phyloP scores from a whole-genome alignment of 2,797 vertebrate species.

The Gymnopithys bicolor region DNA sequence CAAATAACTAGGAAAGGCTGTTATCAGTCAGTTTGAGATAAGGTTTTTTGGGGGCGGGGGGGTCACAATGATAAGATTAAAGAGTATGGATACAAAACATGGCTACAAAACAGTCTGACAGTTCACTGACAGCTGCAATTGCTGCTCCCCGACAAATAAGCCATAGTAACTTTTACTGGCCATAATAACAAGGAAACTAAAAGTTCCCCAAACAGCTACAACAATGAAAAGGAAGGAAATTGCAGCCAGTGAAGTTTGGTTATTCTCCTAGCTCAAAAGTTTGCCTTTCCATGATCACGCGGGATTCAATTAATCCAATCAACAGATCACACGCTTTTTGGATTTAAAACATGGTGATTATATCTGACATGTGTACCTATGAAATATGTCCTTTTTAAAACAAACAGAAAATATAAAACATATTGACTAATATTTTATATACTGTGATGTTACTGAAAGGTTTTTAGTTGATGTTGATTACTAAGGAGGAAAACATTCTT shows the following conservation, averaged over 20 bases:
- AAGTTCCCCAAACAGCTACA: neutral
- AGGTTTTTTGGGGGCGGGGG: neutral
- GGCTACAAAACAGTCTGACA: neutral
- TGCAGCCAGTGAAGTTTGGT: neutral
- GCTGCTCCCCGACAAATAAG: neutral
- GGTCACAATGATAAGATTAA: neutral
- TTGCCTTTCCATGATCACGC: neutral
- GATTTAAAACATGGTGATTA: neutral
- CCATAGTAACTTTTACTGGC: neutral
- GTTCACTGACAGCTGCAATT: neutral
- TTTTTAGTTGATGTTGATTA: neutral
- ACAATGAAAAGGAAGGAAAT: neutral
- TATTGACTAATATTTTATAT: neutral
- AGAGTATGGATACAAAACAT: neutral
- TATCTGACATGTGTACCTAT: neutral
- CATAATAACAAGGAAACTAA: neutral
- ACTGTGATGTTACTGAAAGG: neutral
- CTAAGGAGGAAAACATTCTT: neutral
- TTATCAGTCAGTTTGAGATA: neutral
- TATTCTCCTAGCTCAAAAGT: neutral
- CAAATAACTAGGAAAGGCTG: neutral
- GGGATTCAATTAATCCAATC: neutral
- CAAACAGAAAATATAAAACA: neutral
- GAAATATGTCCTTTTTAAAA: neutral
- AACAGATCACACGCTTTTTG: rapidly evolving